Evolutionary conservation across 2,888 invertebrate species (phyloP).

Genomic region (Mesorhabditis sp.): DNA sequence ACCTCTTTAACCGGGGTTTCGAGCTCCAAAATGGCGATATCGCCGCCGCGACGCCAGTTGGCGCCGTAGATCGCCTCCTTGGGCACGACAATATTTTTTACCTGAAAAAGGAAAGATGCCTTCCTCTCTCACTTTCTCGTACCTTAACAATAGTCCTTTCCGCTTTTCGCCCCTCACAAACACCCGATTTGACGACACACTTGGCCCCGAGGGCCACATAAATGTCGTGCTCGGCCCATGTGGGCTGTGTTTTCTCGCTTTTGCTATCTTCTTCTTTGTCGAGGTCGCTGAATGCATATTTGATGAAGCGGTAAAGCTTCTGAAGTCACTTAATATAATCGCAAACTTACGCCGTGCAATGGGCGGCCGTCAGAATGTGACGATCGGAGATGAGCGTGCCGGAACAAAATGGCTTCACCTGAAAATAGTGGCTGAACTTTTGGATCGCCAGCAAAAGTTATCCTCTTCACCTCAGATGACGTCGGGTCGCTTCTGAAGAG

Average conservation of each 20-base stretch:
- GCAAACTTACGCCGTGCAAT: not conserved
- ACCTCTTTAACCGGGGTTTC: conserved; percentile 1
- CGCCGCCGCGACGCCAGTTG: not conserved
- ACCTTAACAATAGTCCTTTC: conserved; percentile 1
- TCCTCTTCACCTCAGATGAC: too few relatives aligned
- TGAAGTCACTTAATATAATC: not conserved
- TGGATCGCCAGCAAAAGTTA: too few relatives aligned
- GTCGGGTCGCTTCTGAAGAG: not conserved
- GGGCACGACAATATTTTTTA: conserved; percentile 3
- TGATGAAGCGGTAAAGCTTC: too few relatives aligned
- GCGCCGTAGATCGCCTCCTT: not conserved
- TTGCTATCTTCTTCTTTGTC: too few relatives aligned
- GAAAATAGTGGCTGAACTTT: not conserved
- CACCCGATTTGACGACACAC: not conserved
- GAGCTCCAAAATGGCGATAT: conserved; percentile 2
- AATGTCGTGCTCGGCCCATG: not conserved
- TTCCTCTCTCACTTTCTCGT: not conserved
- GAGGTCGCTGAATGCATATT: too few relatives aligned
- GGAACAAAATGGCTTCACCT: not conserved
- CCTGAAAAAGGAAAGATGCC: not conserved
- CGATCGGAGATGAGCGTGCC: not conserved
- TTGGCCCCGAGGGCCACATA: not conserved
- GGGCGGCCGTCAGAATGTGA: not conserved
- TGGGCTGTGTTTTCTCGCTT: too few relatives aligned
- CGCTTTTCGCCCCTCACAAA: not conserved